Evolutionary conservation across 2,797 vertebrate genomes (phyloP).

Genomic region (Poeciliopsis presidionis): DNA sequence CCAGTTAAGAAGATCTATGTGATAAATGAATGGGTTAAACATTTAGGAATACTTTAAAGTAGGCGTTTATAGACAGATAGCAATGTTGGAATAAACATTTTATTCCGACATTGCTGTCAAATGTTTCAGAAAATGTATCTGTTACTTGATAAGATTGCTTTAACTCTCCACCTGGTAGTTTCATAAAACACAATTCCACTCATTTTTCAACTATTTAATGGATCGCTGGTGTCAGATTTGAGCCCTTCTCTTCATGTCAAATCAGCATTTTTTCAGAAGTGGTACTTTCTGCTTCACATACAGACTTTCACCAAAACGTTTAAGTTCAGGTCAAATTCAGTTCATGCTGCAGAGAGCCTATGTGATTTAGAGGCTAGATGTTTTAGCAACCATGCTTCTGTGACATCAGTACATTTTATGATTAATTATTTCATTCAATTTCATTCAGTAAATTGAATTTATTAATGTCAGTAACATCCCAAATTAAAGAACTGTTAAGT

Average conservation of each 20-base stretch:
- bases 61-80: background rate
- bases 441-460: background rate
- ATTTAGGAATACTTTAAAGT: background rate
- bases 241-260: background rate
- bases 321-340: background rate
- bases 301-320: background rate
- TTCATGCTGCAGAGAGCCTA: background rate
- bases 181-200: background rate
- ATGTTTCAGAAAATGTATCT: background rate
- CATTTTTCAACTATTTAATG: background rate
- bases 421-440: background rate
- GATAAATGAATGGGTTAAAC: constrained; percentile 6
- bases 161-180: background rate
- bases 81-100: background rate
- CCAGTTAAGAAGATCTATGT: constrained; percentile 7
- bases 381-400: background rate
- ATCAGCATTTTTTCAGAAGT: background rate
- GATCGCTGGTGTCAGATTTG: background rate
- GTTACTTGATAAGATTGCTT: background rate
- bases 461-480: background rate
- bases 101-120: background rate
- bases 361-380: background rate
- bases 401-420: background rate
- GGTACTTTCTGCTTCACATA: background rate
- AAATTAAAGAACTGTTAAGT: background rate